Percentiles rank a stretch among this genome's conserved stretches.
Conservation (phyloP, 2,888 invertebrate species). For the Protodeltote pygarga region DNA sequence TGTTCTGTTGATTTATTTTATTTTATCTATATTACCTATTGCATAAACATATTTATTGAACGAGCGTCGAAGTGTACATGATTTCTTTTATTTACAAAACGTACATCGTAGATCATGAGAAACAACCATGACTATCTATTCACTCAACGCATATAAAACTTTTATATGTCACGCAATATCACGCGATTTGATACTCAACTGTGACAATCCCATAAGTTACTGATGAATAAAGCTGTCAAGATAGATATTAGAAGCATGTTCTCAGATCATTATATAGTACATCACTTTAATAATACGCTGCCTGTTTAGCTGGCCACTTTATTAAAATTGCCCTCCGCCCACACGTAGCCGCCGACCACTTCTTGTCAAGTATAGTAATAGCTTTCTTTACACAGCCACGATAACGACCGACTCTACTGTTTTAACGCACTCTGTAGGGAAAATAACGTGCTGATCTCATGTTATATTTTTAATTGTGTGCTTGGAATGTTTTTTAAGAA, state of each 20-base stretch:
- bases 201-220: too few species aligned
- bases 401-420: conserved; percentile 20
- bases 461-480: conserved; percentile 19
- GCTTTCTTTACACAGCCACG: conserved; percentile 33
- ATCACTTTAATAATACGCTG: conserved; percentile 16
- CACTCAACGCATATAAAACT: too few species aligned
- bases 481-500: too few species aligned
- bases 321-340: conserved; percentile 25
- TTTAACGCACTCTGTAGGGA: conserved; percentile 22
- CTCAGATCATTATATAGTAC: conserved; percentile 16
- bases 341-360: conserved; percentile 12
- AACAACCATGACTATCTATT: too few species aligned
- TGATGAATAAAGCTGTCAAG: conserved; percentile 8
- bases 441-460: conserved; percentile 14
- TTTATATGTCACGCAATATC: too few species aligned
- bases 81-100: too few species aligned
- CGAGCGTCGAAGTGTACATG: too few species aligned
- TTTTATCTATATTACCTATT: too few species aligned
- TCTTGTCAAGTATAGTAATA: conserved; percentile 34
- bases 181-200: too few species aligned
- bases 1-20: too few species aligned
- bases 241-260: conserved; percentile 1
- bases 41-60: too few species aligned
- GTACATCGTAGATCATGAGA: too few species aligned
- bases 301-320: conserved; percentile 22